A percentile compares a stretch with the other conserved stretches of the same genome.
These are phyloP conservation scores for Onthophagus sagittarius DNA, from an alignment of 2,888 invertebrate species.

Conservation along the genomic window DNA sequence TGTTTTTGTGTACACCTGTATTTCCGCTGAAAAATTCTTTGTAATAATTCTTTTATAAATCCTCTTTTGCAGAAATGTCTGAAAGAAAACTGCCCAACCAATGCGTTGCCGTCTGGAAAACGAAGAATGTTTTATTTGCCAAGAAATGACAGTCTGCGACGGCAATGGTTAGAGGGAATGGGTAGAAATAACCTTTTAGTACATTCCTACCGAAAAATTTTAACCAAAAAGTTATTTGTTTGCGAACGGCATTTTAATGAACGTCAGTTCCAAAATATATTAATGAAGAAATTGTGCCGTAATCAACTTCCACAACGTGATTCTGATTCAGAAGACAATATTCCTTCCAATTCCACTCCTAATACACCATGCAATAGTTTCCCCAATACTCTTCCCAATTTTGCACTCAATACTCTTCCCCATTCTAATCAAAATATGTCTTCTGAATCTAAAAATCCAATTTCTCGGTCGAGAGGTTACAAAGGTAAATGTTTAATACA, in stretches of 20 bases:
- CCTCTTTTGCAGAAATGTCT: not conserved
- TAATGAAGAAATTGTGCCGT: not conserved
- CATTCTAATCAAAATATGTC: not conserved
- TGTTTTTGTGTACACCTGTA: too few species aligned
- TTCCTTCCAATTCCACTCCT: not conserved
- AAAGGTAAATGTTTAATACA: not conserved
- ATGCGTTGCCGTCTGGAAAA: not conserved
- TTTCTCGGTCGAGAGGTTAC: not conserved
- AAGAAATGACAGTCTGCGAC: not conserved
- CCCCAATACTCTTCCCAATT: not conserved
- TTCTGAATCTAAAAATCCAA: not conserved
- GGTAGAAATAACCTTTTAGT: not conserved
- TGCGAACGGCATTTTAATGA: not conserved
- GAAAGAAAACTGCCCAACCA: not conserved
- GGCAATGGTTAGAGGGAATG: not conserved
- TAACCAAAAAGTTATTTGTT: not conserved
- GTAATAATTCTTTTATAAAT: not conserved
- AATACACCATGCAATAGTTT: not conserved
- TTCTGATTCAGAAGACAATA: not conserved
- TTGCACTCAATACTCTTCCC: not conserved
- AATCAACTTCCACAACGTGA: not conserved
- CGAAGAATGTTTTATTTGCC: not conserved
- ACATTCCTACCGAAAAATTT: not conserved
- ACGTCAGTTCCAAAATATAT: not conserved
- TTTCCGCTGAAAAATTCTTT: too few species aligned